Evolutionary conservation across 2,888 invertebrate species (phyloP), one percentile per base, ranked within the genome.

Genomic region (Eurois occulta): DNA sequence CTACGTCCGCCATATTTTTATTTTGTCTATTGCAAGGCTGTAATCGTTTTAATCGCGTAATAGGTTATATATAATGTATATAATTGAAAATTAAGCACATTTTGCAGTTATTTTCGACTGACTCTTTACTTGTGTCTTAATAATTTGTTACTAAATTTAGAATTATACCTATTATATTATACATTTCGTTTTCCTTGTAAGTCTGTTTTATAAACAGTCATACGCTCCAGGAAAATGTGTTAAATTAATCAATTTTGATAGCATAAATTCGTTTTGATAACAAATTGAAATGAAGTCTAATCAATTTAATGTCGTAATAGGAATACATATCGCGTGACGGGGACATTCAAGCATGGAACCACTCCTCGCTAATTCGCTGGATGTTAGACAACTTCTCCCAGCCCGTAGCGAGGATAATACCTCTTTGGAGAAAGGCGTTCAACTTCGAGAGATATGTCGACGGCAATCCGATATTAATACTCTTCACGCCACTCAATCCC

Each of bases 401-500:
- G 91, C 97, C 98, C 0, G 97, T 97, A 3, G 95, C 97, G 0
- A 97, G 98, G 97, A 93, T 98, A 46, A 97, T 98, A 84, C 98
- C 98, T 0, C 97, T 97, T 77, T 98, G 98, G 90, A 96, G 97
- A 66, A 99, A 99, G 93, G 97, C 98, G 21, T 96, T 97, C 52
- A 97, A 97, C 35, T 96, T 99, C 69, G 97, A 98, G n/a, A 97
- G 96, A 86, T 97, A 97, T 90, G 95, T 98, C 18, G 97, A 97
- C 86, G 97, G 97, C 58, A 98, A 98, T 74, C 98, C 99, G 4
- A 97, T 98, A 65, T 93, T 99, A 60, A 96, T 99, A 85, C 93
- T 99, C 75, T 98, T 99, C 90, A 98, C 98, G 1, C 98, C 98
- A 13, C 96, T 98, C 79, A 98, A 98, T 93, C 98, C 98, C n/a